Conservation (phyloP, 2,113 vertebrate genomes). For the Mugil cephalus region DNA sequence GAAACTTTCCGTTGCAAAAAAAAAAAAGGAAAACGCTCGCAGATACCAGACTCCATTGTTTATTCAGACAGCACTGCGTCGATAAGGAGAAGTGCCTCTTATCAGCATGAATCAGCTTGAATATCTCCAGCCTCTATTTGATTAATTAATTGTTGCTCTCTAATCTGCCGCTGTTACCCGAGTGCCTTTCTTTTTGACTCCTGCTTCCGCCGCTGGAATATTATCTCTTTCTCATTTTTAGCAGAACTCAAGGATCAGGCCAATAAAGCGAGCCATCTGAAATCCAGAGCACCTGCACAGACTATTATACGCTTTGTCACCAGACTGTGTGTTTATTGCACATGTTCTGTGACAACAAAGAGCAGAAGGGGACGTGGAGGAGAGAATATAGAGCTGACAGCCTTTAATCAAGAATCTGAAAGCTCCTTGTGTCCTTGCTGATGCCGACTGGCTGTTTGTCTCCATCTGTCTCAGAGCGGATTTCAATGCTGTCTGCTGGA, state of each 20-base stretch:
- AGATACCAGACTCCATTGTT: conserved; percentile 13
- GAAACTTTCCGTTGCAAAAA: conserved; percentile 5
- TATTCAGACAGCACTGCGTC: conserved; percentile 28
- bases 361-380: conserved; percentile 19
- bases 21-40: conserved; percentile 6
- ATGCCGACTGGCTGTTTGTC: conserved; percentile 16
- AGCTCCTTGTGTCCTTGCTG: conserved; percentile 8
- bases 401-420: conserved; percentile 50
- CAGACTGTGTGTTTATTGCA: conserved; percentile 39
- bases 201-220: background rate
- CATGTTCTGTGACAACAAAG: conserved; percentile 49
- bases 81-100: conserved; percentile 29
- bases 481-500: background rate
- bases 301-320: conserved; percentile 33
- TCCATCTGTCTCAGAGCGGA: conserved; percentile 9
- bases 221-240: conserved; percentile 16
- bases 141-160: conserved; percentile 39
- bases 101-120: conserved; percentile 5
- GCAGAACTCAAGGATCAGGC: conserved; percentile 8
- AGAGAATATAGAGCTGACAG: conserved; percentile 28
- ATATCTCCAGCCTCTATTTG: conserved; percentile 19
- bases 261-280: conserved; percentile 29
- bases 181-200: conserved; percentile 9
- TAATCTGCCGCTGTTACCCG: background rate
- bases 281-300: conserved; percentile 37